Evolutionary conservation across 2,888 invertebrate genomes (phyloP), one percentile per base, ranked within the genome.

Genomic region (Ectemnius lituratus): DNA sequence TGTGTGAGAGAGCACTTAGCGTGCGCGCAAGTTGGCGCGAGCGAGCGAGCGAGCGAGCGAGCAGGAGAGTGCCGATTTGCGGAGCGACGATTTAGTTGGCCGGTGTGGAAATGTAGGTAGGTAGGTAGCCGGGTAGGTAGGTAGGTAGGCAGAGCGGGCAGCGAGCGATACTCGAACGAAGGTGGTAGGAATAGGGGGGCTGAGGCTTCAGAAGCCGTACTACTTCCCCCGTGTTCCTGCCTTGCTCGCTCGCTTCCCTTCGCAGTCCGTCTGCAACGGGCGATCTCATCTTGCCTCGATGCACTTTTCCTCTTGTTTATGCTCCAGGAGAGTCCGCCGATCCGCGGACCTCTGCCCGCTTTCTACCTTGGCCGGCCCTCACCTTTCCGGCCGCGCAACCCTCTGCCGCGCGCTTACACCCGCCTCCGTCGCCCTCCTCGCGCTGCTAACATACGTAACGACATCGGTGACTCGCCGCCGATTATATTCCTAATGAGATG

Each of bases 201-300:
- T 69, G 79, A 86, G 88, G 90, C 88, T 88, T 90, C 89, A 67
- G 90, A 90, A 90, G 89, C 90, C 90, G 56, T 87, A 88, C 69
- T 72, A 82, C 74, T 80, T 83, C 82, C 85, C 87, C 87, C 80
- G 79, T 81, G 81, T 83, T 83, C 80, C 79, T 83, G 76, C 37
- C 23, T 20, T 20, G 20, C 8, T 37, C 28, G 28, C 75, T 80
- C 78, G 75, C 73, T 74, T 73, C 80, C 81, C 78, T 81, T 74
- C 62, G n/a, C 52, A 67, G 67, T 70, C 62, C 23, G 67, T 67
- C 78, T 69, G 69, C 74, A 59, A 65, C 69, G 63, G 63, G 52
- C 82, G 73, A 81, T 76, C 80, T 70, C 76, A 80, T 81, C 80
- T 82, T 18, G 57, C 67, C 67, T 73, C 77, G 72, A 79, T 72